phyloP scores from a whole-genome alignment of 2,797 vertebrate genomes.

The Myoxocephalus aenaeus region DNA sequence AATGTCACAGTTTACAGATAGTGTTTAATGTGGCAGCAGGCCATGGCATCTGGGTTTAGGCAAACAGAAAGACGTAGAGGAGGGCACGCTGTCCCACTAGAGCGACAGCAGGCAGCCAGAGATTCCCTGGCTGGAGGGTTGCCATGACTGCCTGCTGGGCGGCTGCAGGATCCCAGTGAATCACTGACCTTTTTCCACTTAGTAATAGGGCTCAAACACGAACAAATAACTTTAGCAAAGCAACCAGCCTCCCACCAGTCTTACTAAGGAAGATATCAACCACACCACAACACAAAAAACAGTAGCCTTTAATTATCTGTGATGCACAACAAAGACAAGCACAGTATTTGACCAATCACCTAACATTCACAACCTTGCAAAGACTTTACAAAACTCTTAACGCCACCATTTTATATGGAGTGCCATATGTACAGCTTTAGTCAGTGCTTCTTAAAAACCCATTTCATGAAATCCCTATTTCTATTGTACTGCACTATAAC shows the following conservation, averaged over 20 bases:
- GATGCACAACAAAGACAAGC: neutral
- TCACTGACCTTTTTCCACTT: constrained; percentile 32
- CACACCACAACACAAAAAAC: neutral
- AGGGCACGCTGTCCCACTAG: constrained; percentile 24
- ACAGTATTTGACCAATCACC: neutral
- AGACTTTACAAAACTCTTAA: neutral
- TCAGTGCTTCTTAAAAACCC: neutral
- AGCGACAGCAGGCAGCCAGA: constrained; percentile 34
- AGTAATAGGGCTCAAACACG: constrained; percentile 11
- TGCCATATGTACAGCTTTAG: neutral
- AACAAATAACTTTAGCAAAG: constrained; percentile 30
- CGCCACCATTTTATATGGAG: neutral
- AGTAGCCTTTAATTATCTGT: neutral
- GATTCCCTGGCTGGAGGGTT: constrained; percentile 44
- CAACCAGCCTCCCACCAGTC: neutral
- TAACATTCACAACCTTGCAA: neutral
- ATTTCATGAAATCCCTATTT: neutral
- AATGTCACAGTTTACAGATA: constrained; percentile 17
- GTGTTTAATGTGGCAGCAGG: constrained; percentile 54
- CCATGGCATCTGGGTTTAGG: constrained; percentile 43
- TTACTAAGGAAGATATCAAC: constrained; percentile 3
- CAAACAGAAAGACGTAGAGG: constrained; percentile 44
- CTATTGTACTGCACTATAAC: neutral
- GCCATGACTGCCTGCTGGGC: constrained; percentile 57
- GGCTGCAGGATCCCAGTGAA: constrained; percentile 52